Evolutionary conservation across 1,140 invertebrate genomes (phyloP), one percentile per base, ranked within the genome.

Genomic region (Lerema accius): DNA sequence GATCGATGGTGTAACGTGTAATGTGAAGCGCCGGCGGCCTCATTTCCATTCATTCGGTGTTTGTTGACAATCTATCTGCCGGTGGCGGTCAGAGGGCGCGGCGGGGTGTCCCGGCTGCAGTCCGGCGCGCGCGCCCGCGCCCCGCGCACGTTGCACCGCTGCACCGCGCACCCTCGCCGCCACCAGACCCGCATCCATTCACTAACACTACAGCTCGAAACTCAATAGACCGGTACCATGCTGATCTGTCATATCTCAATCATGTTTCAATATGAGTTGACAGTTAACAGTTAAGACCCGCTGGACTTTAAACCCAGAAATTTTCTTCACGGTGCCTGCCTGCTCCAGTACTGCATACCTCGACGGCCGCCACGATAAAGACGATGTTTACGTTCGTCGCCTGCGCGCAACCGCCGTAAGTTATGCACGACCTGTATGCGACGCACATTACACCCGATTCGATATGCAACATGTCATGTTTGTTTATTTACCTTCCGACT

Each of bases 21-120:
- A 59, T 46, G 63, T 63, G 65, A 58, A 66, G 68, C 72, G 59
- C 61, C 65, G 67, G 28, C 77, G 75, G 71, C 74, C 73, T 86
- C 72, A 81, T 84, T 87, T 84, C 83, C 86, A 89, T 89, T 89
- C 79, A 86, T 83, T 84, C 68, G 76, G 68, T 81, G 78, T 80
- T 81, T 83, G 82, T 89, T 87, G 86, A 84, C 80, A 86, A 81
- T 78, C 69, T 65, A 70, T 69, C 68, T 69, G 67, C 63, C 63
- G 73, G 71, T 70, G 69, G 75, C 73, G 69, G 71, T 61, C 60
- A 59, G 66, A 70, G 64, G 69, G 67, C 68, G 72, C 60, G 58
- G 72, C 67, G 78, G 78, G 78, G 79, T 76, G 76, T 71, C 69
- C 71, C 73, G 49, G 68, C 73, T 81, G 82, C 84, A 87, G 84